Evolutionary conservation across 2,113 vertebrate genomes (phyloP), one percentile per base, ranked within the genome.

Genomic region (zebrafish (Danio rerio)): DNA sequence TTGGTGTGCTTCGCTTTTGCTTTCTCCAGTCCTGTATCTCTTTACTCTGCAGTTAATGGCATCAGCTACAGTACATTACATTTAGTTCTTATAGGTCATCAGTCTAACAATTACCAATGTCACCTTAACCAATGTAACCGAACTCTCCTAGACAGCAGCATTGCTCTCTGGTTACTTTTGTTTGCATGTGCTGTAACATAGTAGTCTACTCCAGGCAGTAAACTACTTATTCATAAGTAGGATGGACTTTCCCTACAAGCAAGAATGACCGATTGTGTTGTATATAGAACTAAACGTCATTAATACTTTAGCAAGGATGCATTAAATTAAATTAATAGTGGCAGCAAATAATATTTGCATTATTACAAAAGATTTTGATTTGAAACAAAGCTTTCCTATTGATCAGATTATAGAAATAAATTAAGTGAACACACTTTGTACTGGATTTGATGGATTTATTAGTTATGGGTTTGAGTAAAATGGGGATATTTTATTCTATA

Each of bases 161-260:
- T 8, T 70, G n/a, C 73, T 84, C 53, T 85, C 74, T 8, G 49
- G 42, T 80, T 82, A 76, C 82, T 10, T 79, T 40, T 40, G 69
- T 58, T 83, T 43, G n/a, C 16, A 4, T 31, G 31, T 45, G 55
- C 50, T 40, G 58, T 53, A 65, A 40, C 31, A 31, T 31, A 68
- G 15, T 40, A 16, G n/a, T 62, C 73, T 40, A 59, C 31, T 53
- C 56, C 53, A 85, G 65, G 49, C 65, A 16, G 20, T 74, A 50
- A 45, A 66, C 49, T 13, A 43, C 47, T 52, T 7, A 55, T 55
- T 4, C 13, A 8, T 77, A 40, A 50, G n/a, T 7, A 40, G 58
- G 11, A 5, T 11, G 18, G 49, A 62, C 45, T 62, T 63, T 50
- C 58, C 2, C 16, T 20, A 68, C 65, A 13, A 68, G 18, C 43